Base-by-base conservation (phyloP, 2,888 invertebrate species). In the Argynnis bischoffii region DNA sequence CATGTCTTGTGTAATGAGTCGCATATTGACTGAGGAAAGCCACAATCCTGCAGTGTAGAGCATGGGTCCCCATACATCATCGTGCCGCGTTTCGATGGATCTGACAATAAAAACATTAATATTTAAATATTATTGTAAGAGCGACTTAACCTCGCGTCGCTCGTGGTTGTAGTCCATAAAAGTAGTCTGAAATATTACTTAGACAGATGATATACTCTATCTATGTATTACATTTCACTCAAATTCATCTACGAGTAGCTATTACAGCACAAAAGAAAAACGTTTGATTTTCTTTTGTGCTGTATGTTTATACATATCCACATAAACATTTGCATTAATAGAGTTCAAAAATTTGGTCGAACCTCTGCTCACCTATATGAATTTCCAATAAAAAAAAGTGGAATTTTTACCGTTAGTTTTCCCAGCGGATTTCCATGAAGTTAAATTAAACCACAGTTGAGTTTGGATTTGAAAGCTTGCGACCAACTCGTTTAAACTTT, bases 51-150 rank as follows among this genome's bases (percentile, higher is more conserved):
- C 64, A 95, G 94, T 65, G 93, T 92, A 48, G 94, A 94, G 85
- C 97, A 97, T 75, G 93, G 93, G 88, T 97, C 97, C 21, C 97
- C 96, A 81, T 96, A 96, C 88, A 95, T 96, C 85, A 94, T 94
- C 73, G 86, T 84, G 47, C 94, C 95, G 57, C 94, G 93, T 71
- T 86, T 93, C 67, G 92, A 89, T 81, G 93, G 85, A 84, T 94
- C 83, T 83, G 71, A 6, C 14, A 14, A 51, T 0, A 35, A 61
- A 50, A 50, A 53, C 15, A 50, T 50, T n/a, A 6, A 50, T 50
- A 5, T 50, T 50, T 50, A n/a, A n/a, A 51, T 18, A 18, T 18
- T 18, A 18, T 2, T 18, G 18, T 18, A 18, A 18, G 1, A 18
- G 18, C 18, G 18, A 18, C 18, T 18, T 18, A 18, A 18, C 11